Conservation (phyloP, 2,797 vertebrate species). For the Propithecus perrieri region DNA sequence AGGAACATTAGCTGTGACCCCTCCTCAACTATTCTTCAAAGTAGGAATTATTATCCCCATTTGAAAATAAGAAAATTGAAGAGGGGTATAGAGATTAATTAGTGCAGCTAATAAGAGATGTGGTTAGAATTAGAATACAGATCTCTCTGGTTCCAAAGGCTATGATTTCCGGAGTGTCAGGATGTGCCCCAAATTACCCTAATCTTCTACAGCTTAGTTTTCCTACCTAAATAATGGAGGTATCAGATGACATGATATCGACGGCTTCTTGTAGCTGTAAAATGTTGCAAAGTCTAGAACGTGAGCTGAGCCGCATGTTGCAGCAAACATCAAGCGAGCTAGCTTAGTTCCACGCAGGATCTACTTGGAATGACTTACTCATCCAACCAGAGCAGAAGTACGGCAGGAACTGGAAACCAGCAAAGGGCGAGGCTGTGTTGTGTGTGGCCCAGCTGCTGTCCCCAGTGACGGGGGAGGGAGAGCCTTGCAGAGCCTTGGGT, state of each 20-base stretch:
- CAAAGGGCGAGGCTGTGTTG: neutral
- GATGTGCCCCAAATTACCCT: neutral
- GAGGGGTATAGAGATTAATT: neutral
- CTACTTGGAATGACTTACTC: neutral
- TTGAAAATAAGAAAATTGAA: neutral
- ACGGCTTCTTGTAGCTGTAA: neutral
- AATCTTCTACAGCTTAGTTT: neutral
- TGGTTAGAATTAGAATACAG: neutral
- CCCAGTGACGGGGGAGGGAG: neutral
- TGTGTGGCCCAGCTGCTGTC: neutral
- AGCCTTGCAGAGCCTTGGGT: too few relatives aligned
- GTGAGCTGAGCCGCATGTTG: accelerated
- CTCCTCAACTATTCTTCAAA: neutral
- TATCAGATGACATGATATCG: neutral
- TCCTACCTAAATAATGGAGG: neutral
- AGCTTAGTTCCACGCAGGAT: neutral
- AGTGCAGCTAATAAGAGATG: neutral
- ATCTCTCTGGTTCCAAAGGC: neutral
- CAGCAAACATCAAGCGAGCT: neutral
- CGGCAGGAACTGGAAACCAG: neutral
- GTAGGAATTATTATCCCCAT: neutral
- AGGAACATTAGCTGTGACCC: neutral
- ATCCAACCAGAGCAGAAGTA: neutral
- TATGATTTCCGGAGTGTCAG: neutral
- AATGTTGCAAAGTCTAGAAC: neutral